These are phyloP conservation scores for Drosophila robusta DNA, from an alignment of 2,888 invertebrate species.

Conservation along the genomic window DNA sequence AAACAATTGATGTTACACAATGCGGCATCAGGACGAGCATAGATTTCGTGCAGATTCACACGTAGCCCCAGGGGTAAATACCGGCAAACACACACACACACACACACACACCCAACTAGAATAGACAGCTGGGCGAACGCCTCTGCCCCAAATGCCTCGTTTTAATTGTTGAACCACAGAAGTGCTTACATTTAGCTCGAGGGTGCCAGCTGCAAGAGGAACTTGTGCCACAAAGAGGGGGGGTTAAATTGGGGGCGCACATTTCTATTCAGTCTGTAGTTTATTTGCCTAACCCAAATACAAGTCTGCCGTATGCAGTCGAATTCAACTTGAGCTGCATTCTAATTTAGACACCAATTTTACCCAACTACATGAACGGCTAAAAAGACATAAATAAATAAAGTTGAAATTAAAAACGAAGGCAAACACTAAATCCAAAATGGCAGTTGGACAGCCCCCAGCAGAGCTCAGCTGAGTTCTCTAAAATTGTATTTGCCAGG, in stretches of 20 bases:
- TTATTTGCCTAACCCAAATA: slow-evolving; percentile 62
- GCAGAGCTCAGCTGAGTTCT: neutral
- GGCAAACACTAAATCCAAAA: slow-evolving; percentile 48
- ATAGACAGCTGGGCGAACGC: slow-evolving; percentile 8
- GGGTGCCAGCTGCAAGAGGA: slow-evolving; percentile 36
- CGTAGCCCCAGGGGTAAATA: slow-evolving; percentile 69
- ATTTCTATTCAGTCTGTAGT: slow-evolving; percentile 46
- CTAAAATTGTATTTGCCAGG: slow-evolving; percentile 15
- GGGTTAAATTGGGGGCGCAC: slow-evolving; percentile 26
- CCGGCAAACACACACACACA: slow-evolving; percentile 38
- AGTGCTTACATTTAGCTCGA: slow-evolving; percentile 70
- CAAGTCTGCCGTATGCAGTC: slow-evolving; percentile 16
- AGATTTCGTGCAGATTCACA: slow-evolving; percentile 66
- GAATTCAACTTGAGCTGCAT: slow-evolving; percentile 73
- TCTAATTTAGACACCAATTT: slow-evolving; percentile 76
- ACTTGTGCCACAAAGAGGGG: slow-evolving; percentile 1
- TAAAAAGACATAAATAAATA: slow-evolving; percentile 73
- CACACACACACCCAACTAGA: slow-evolving; percentile 2
- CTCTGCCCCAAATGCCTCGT: slow-evolving; percentile 51
- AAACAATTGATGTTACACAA: slow-evolving; percentile 67
- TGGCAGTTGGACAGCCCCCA: neutral
- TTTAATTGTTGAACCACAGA: slow-evolving; percentile 75
- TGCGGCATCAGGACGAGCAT: slow-evolving; percentile 39
- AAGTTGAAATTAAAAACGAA: slow-evolving; percentile 59
- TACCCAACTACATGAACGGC: slow-evolving; percentile 38